phyloP scores from a whole-genome alignment of 2,888 invertebrate species.

The Drosophila emarginata region DNA sequence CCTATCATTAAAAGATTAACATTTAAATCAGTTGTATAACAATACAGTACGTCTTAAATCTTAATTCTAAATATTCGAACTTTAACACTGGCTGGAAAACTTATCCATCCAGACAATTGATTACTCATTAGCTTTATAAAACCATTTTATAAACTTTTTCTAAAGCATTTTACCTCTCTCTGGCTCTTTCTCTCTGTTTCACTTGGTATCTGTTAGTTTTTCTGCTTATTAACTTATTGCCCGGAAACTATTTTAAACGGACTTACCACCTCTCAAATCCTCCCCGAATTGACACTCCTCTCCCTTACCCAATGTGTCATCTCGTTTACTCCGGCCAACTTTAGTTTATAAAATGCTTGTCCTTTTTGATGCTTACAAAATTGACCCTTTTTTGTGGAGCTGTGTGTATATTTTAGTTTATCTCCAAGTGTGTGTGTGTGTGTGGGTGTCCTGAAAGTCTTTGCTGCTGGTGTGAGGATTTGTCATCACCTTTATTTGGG shows the following conservation, averaged over 20 bases:
- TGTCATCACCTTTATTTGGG: constrained; percentile 34
- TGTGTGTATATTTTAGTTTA: constrained; percentile 15
- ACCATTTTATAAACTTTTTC: too few species aligned
- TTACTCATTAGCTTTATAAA: not conserved
- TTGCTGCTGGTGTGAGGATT: constrained; percentile 35
- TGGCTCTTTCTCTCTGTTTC: not conserved
- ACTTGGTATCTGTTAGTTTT: not conserved
- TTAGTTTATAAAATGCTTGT: constrained; percentile 42
- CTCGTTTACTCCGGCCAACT: constrained; percentile 3
- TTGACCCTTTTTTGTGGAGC: constrained; percentile 61
- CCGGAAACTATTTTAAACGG: constrained; percentile 21
- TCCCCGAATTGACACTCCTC: too few species aligned
- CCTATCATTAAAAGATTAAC: too few species aligned
- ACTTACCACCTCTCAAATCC: not conserved
- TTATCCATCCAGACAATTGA: not conserved
- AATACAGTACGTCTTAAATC: too few species aligned
- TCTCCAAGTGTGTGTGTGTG: constrained; percentile 9
- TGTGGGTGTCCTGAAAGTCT: constrained; percentile 9
- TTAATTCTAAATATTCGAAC: too few species aligned
- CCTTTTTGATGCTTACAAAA: constrained; percentile 54
- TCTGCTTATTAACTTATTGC: constrained; percentile 18
- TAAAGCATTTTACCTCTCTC: not conserved
- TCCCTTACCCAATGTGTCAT: not conserved
- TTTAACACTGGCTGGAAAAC: not conserved
- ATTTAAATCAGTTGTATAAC: too few species aligned